Evolutionary conservation across 2,888 invertebrate genomes (phyloP).

Genomic region (Drosophila anomalata): DNA sequence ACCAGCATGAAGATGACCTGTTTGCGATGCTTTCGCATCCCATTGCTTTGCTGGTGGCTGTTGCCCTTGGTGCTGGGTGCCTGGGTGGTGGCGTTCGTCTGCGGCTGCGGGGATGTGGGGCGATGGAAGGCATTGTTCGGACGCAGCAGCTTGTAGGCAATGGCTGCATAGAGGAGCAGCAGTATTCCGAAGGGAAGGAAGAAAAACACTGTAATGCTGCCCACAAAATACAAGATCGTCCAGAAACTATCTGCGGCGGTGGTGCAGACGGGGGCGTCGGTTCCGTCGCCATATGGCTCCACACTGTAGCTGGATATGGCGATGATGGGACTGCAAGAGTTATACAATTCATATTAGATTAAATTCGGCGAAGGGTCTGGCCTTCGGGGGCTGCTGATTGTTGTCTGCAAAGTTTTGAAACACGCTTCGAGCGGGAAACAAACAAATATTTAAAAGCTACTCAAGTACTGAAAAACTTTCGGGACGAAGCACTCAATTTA

Average conservation of each 20-base stretch:
- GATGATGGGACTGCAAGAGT: constrained; percentile 90
- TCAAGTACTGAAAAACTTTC: constrained; percentile 45
- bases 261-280: constrained; percentile 89
- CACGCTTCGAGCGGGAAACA: constrained; percentile 44
- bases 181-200: constrained; percentile 92
- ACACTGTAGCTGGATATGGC: constrained; percentile 91
- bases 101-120: constrained; percentile 68
- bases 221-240: constrained; percentile 91
- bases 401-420: constrained; percentile 69
- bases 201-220: constrained; percentile 93
- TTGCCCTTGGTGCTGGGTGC: constrained; percentile 58
- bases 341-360: constrained; percentile 20
- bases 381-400: constrained; percentile 21
- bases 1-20: constrained; percentile 95
- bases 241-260: constrained; percentile 92
- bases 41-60: constrained; percentile 82
- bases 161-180: constrained; percentile 92
- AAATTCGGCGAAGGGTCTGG: not conserved
- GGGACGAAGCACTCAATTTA: constrained; percentile 58
- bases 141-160: constrained; percentile 93
- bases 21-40: constrained; percentile 89
- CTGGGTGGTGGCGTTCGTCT: constrained; percentile 31
- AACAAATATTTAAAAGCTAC: constrained; percentile 61
- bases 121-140: constrained; percentile 73
- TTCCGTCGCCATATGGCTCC: constrained; percentile 89